Evolutionary conservation across 2,888 invertebrate genomes (phyloP).

Genomic region (Ormia ochracea): DNA sequence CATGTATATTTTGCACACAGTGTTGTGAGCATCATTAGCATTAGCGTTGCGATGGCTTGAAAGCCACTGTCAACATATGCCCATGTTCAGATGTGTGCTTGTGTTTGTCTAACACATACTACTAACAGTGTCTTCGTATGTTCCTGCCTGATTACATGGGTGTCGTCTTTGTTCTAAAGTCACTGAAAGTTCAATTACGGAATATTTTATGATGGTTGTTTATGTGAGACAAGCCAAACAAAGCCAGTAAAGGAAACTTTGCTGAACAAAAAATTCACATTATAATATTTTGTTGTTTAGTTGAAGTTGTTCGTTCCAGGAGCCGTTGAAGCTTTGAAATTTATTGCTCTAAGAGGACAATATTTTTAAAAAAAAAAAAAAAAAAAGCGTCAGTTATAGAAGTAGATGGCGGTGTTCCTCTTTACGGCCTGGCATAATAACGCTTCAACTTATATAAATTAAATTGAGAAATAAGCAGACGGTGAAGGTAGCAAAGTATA

Average conservation of each 20-base stretch:
- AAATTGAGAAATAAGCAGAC: not conserved
- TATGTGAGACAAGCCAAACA: slow-evolving; percentile 46
- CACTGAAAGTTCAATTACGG: slow-evolving; percentile 60
- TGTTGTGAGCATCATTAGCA: slow-evolving; percentile 44
- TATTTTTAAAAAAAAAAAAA: not conserved
- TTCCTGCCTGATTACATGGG: slow-evolving; percentile 11
- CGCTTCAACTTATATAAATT: not conserved
- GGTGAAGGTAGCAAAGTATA: not conserved
- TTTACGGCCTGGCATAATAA: not conserved
- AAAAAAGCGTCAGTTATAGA: not conserved
- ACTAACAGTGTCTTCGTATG: slow-evolving; percentile 4
- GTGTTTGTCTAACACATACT: not conserved
- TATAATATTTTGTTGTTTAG: slow-evolving; percentile 3
- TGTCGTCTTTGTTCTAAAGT: slow-evolving; percentile 35
- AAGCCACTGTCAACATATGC: slow-evolving; percentile 16
- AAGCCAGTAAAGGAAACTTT: slow-evolving; percentile 23
- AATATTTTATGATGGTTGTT: slow-evolving; percentile 57
- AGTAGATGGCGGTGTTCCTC: not conserved
- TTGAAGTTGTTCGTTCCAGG: not conserved
- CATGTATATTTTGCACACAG: slow-evolving; percentile 33
- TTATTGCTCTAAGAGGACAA: slow-evolving; percentile 4
- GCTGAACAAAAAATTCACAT: slow-evolving; percentile 23
- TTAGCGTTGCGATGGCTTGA: not conserved
- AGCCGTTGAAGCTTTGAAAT: not conserved
- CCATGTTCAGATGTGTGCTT: not conserved